phyloP scores from a whole-genome alignment of 2,888 invertebrate species.

The Magallana nippona region DNA sequence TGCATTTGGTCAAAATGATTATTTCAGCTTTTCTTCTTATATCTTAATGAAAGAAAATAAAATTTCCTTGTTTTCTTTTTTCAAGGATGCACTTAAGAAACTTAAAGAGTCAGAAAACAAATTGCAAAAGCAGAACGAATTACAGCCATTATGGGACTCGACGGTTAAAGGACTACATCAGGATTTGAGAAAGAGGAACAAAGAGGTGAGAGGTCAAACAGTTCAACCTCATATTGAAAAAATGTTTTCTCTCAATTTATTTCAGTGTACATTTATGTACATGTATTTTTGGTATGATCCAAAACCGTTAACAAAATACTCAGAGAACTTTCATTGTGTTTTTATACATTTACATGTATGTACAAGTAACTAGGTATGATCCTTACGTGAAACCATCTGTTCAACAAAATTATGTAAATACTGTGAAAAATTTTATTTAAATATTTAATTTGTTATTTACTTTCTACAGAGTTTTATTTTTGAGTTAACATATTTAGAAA shows the following conservation, averaged over 20 bases:
- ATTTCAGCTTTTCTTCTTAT: too few species aligned
- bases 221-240: not conserved
- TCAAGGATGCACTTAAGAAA: constrained; percentile 49
- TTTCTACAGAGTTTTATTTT: not conserved
- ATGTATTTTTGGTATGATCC: not conserved
- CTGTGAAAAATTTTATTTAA: not conserved
- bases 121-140: constrained; percentile 51
- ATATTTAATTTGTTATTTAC: not conserved
- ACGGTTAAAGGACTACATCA: constrained; percentile 58
- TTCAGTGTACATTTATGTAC: not conserved
- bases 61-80: not conserved
- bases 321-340: not conserved
- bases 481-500: constrained; percentile 20
- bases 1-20: too few species aligned
- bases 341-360: too few species aligned
- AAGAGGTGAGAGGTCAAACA: constrained; percentile 56
- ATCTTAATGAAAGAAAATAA: too few species aligned
- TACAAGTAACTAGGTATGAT: too few species aligned
- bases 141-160: constrained; percentile 53
- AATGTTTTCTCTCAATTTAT: not conserved
- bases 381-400: too few species aligned
- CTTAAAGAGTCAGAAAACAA: constrained; percentile 50
- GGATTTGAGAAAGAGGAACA: constrained; percentile 55
- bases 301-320: not conserved
- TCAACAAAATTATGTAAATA: not conserved